Percentiles rank a stretch among this genome's conserved stretches.
Evolutionary conservation across 2,113 vertebrate genomes (phyloP).

Genomic region (Indicator indicator): DNA sequence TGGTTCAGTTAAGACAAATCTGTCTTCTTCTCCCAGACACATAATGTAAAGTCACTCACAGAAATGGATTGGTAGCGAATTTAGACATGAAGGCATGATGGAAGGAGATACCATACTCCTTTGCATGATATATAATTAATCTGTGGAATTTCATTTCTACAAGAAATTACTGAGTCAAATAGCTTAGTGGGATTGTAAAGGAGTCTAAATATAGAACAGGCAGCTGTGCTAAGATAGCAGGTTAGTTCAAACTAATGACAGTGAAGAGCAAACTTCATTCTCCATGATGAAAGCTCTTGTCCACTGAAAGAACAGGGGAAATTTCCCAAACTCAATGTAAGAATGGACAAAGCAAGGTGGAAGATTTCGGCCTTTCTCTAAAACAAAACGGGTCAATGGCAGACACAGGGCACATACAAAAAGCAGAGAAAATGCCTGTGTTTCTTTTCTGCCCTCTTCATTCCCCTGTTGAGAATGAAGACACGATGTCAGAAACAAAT

Average conservation of each 20-base stretch:
- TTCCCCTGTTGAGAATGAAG: neutral
- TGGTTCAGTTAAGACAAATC: constrained; percentile 22
- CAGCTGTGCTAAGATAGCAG: constrained; percentile 16
- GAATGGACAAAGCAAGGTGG: neutral
- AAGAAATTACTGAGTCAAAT: constrained; percentile 1
- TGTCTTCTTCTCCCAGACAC: neutral
- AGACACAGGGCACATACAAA: neutral
- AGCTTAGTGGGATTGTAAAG: constrained; percentile 19
- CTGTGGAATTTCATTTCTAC: constrained; percentile 23
- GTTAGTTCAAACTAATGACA: neutral
- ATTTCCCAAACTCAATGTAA: neutral
- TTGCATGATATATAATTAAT: neutral
- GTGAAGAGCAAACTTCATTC: constrained; percentile 2
- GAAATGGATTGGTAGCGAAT: constrained; percentile 27
- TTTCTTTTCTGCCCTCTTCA: neutral
- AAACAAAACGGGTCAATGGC: neutral
- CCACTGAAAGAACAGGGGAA: neutral
- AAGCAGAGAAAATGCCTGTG: neutral
- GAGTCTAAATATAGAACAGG: neutral
- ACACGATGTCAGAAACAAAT: constrained; percentile 7
- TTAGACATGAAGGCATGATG: neutral
- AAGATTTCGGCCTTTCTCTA: neutral
- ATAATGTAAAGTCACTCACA: neutral
- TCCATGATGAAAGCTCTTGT: neutral
- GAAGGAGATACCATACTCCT: neutral